A percentile compares a stretch with the other conserved stretches of the same genome.
These are phyloP conservation scores for Planococcus citri DNA, from an alignment of 1,140 invertebrate genomes.

Conservation along the genomic window DNA sequence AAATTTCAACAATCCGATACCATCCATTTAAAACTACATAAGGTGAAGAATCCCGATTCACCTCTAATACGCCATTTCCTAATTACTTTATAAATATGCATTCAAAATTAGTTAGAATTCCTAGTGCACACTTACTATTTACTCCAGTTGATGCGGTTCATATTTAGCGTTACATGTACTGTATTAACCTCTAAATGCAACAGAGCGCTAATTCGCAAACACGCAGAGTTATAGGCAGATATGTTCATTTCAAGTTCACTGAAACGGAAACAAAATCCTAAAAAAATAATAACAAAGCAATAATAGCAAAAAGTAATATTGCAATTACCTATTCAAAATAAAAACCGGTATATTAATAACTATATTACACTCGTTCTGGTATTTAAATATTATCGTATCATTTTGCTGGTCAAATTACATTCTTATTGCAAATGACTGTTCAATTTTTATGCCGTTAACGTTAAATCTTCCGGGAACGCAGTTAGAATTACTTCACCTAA, in stretches of 20 bases:
- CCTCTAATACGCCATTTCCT: neutral
- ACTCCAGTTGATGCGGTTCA: neutral
- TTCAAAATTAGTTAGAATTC: neutral
- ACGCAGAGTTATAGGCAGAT: neutral
- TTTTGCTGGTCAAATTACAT: no score
- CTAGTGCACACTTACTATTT: neutral
- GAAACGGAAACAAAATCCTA: neutral
- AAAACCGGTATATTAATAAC: neutral
- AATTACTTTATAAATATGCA: neutral
- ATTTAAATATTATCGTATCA: no score
- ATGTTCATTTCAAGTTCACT: neutral
- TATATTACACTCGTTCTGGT: neutral
- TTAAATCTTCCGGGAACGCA: no score
- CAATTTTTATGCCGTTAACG: no score
- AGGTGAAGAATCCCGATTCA: no score
- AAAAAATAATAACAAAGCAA: neutral
- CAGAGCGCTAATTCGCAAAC: neutral
- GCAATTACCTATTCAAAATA: neutral
- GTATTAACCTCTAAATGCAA: neutral
- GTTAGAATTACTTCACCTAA: no score
- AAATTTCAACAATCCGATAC: no score
- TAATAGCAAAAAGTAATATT: neutral
- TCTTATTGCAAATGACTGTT: no score
- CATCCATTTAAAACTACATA: no score
- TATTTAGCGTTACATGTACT: neutral